Conservation (phyloP, 2,113 vertebrate genomes). For the Ginglymostoma cirratum region DNA sequence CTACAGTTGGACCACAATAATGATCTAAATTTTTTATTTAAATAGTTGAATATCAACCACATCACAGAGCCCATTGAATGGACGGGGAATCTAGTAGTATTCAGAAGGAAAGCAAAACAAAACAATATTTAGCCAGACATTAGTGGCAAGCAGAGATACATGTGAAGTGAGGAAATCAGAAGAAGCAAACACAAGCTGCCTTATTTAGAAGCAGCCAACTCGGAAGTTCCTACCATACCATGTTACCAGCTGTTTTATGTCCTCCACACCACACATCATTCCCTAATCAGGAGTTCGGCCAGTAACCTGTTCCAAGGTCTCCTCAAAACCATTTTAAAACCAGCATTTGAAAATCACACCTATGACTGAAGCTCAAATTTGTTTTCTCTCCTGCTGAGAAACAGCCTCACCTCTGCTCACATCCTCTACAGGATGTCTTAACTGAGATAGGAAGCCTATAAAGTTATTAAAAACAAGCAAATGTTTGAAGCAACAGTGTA, state of each 20-base stretch:
- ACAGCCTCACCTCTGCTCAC: not conserved
- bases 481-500: not conserved
- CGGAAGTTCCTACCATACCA: not conserved
- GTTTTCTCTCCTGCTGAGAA: not conserved
- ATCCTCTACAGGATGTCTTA: not conserved
- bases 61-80: not conserved
- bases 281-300: not conserved
- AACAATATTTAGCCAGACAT: not conserved
- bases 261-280: not conserved
- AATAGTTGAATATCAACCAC: not conserved
- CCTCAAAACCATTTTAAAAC: slow-evolving; percentile 3
- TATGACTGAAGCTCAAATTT: slow-evolving; percentile 1
- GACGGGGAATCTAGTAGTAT: not conserved
- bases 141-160: not conserved
- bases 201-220: not conserved
- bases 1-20: not conserved
- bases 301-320: not conserved
- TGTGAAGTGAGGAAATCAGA: not conserved
- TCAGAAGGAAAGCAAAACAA: not conserved
- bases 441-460: not conserved
- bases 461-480: slow-evolving; percentile 20
- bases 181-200: not conserved
- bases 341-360: not conserved
- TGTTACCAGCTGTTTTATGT: not conserved
- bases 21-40: not conserved